These are phyloP conservation scores for Pseudorhombus dupliciocellatus DNA, from an alignment of 2,113 vertebrate genomes.

Conservation along the genomic window DNA sequence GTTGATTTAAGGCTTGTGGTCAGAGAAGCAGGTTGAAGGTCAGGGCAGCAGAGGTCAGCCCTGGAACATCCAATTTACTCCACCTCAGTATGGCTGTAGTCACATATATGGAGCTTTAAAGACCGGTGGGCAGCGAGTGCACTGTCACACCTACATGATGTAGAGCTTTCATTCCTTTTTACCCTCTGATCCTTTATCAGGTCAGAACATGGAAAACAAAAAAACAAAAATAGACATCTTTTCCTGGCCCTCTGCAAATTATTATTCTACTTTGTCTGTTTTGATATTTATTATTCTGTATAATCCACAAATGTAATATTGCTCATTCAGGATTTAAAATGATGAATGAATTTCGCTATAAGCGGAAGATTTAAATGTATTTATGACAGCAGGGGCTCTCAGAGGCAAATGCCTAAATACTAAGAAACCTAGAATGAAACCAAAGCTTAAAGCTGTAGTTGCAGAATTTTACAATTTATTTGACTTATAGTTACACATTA, in stretches of 20 bases:
- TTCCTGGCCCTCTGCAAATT: neutral
- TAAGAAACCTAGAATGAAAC: neutral
- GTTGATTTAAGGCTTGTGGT: constrained; percentile 78
- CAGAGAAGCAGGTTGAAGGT: constrained; percentile 78
- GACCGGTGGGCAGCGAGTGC: constrained; percentile 41
- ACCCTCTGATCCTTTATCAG: constrained; percentile 9
- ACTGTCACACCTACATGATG: constrained; percentile 37
- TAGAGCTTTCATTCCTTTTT: constrained; percentile 19
- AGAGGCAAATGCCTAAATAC: no score
- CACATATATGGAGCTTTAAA: constrained; percentile 59
- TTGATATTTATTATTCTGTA: no score
- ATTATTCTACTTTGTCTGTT: no score
- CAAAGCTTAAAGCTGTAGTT: no score
- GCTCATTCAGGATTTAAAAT: no score
- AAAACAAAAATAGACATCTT: neutral
- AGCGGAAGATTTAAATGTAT: no score
- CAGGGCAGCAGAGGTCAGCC: constrained; percentile 73
- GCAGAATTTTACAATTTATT: no score
- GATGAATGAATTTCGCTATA: no score
- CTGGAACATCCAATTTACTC: constrained; percentile 74
- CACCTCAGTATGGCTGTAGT: constrained; percentile 58
- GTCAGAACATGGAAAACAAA: constrained; percentile 7
- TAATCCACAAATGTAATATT: no score
- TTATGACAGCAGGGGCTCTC: no score
- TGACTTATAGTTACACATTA: no score